phyloP scores from a whole-genome alignment of 2,113 vertebrate genomes.

The Zapus hudsonius region DNA sequence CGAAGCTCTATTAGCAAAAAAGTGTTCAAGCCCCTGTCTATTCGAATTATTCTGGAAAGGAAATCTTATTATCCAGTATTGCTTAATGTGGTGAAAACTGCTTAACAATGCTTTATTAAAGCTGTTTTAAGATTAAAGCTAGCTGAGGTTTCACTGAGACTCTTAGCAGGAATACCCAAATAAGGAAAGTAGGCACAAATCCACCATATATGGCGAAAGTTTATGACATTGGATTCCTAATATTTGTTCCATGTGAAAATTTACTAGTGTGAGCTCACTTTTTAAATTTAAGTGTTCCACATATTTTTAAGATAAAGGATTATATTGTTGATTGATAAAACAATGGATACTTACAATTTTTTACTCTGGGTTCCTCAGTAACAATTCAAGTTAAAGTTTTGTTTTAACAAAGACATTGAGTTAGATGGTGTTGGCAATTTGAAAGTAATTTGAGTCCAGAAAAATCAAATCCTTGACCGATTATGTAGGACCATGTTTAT shows the following conservation, averaged over 20 bases:
- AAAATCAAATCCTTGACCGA: not conserved
- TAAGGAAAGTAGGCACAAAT: slow-evolving; percentile 35
- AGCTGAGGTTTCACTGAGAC: slow-evolving; percentile 8
- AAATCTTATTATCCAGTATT: not conserved
- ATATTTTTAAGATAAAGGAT: slow-evolving; percentile 35
- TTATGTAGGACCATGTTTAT: not conserved
- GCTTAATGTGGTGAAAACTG: not conserved
- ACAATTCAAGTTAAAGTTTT: not conserved
- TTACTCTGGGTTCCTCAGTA: not conserved
- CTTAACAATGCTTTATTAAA: not conserved
- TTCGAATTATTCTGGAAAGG: slow-evolving; percentile 27
- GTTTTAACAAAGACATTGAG: not conserved
- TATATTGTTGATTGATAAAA: not conserved
- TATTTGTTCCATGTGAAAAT: slow-evolving; percentile 12
- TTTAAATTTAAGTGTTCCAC: slow-evolving; percentile 16
- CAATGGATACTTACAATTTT: not conserved
- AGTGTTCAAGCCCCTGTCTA: not conserved
- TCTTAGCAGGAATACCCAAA: not conserved
- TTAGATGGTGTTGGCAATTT: not conserved
- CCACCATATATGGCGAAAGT: not conserved
- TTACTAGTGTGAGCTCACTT: not conserved
- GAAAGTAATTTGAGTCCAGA: not conserved
- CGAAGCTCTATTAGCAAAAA: not conserved
- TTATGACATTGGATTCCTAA: not conserved
- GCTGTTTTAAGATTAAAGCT: slow-evolving; percentile 26